phyloP scores from a whole-genome alignment of 2,797 vertebrate genomes.

The Phaenicophaeus curvirostris region DNA sequence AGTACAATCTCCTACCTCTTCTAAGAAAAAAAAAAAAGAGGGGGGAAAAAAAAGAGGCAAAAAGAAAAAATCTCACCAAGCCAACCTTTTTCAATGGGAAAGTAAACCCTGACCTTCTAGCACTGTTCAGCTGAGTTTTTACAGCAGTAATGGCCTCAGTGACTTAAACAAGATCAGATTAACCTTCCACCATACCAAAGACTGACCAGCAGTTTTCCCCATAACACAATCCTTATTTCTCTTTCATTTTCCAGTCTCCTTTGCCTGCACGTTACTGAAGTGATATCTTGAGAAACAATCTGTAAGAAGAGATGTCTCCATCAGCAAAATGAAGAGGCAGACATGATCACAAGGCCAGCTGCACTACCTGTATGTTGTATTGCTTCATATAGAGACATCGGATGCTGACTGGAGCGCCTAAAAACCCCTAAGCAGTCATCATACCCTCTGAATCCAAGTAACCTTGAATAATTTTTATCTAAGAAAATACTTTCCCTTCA shows the following conservation, averaged over 20 bases:
- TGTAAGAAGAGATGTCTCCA: background rate
- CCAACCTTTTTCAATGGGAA: background rate
- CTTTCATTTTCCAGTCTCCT: background rate
- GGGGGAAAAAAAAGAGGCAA: rapidly evolving
- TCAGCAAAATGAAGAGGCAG: background rate
- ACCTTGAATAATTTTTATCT: background rate
- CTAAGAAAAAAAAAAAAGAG: background rate
- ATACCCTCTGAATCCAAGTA: background rate
- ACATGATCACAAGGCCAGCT: background rate
- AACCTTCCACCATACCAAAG: background rate
- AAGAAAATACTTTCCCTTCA: background rate
- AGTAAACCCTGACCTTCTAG: background rate
- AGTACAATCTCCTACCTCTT: constrained; percentile 2
- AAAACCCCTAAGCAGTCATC: background rate
- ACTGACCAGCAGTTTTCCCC: background rate
- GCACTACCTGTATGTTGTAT: background rate
- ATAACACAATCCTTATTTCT: background rate
- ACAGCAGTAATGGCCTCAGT: background rate
- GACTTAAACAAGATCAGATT: constrained; percentile 6
- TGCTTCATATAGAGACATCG: background rate
- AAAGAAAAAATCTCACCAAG: background rate
- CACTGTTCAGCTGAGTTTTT: background rate
- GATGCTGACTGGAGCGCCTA: background rate
- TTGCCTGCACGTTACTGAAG: background rate
- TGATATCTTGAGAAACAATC: background rate